These are phyloP conservation scores for Melanophora roralis DNA, from an alignment of 2,888 invertebrate genomes.

Conservation along the genomic window DNA sequence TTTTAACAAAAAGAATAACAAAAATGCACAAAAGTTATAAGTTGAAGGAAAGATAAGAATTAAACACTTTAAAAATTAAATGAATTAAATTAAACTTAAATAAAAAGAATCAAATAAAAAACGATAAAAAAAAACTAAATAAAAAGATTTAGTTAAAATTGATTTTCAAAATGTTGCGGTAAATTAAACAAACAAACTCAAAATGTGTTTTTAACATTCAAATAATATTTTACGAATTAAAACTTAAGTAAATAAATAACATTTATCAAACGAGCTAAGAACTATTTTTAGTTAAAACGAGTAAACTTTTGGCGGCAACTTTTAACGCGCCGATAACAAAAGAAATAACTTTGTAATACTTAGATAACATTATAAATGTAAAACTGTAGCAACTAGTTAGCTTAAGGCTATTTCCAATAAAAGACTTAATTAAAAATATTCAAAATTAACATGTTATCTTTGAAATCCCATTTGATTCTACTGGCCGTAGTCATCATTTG, in stretches of 20 bases:
- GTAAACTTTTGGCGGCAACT: too few species aligned
- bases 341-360: too few species aligned
- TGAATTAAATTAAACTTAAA: not conserved
- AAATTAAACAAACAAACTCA: too few species aligned
- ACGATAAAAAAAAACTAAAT: not conserved
- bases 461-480: constrained; percentile 62
- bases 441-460: constrained; percentile 46
- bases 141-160: too few species aligned
- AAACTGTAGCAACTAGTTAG: not conserved
- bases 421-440: not conserved
- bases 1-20: constrained; percentile 26
- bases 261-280: not conserved
- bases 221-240: too few species aligned
- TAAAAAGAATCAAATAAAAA: constrained; percentile 15
- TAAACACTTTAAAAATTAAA: not conserved
- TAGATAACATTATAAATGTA: too few species aligned
- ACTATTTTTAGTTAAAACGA: not conserved
- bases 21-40: not conserved
- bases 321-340: too few species aligned
- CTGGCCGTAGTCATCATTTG: constrained; percentile 67
- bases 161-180: too few species aligned
- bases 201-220: too few species aligned
- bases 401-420: not conserved
- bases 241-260: not conserved
- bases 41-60: not conserved